Base-by-base conservation (phyloP, 2,888 invertebrate genomes). In the Gryllus longicercus region DNA sequence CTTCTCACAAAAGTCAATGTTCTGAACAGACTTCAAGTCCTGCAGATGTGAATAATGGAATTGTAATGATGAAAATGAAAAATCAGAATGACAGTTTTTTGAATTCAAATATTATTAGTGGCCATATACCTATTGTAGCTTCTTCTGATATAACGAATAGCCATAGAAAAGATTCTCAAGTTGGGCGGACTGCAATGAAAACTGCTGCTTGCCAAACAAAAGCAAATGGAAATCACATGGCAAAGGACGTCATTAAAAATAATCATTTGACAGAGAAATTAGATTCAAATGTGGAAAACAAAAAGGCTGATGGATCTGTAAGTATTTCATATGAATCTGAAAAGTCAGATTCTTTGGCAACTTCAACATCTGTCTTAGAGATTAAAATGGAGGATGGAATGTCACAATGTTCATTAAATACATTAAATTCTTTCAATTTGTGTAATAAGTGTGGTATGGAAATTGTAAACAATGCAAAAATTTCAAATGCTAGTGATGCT, bases 1-100 rank as follows among this genome's bases (percentile, higher is more conserved):
- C 77, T 14, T 2, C 63, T 2, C 81, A 80, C 50, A 79, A 74
- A 74, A 11, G 79, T 50, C n/a, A 16, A 18, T 77, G 77, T 76
- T 76, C 49, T n/a, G n/a, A 50, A 49, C 63, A 14, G 63, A 18
- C 63, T n/a, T 63, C 63, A 63, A 63, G n/a, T 63, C n/a, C 63
- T 63, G 14, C n/a, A 63, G 63, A 63, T n/a, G 14, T n/a, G 16
- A 63, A n/a, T 18, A 63, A 63, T 63, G 63, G 63, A 63, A 3
- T 63, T 63, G 63, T 63, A 18, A 18, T n/a, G n/a, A 63, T 63
- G n/a, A 63, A 63, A 63, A n/a, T 63, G n/a, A 63, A 63, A 18
- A n/a, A n/a, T 63, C 63, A 63, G n/a, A 63, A 14, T 63, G 63
- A 63, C n/a, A n/a, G 3, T n/a, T 63, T n/a, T 63, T 14, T 63